Percentiles rank a stretch among this genome's conserved stretches.
Evolutionary conservation across 2,113 vertebrate species (phyloP).

Genomic region (Sclerurus mexicanus): DNA sequence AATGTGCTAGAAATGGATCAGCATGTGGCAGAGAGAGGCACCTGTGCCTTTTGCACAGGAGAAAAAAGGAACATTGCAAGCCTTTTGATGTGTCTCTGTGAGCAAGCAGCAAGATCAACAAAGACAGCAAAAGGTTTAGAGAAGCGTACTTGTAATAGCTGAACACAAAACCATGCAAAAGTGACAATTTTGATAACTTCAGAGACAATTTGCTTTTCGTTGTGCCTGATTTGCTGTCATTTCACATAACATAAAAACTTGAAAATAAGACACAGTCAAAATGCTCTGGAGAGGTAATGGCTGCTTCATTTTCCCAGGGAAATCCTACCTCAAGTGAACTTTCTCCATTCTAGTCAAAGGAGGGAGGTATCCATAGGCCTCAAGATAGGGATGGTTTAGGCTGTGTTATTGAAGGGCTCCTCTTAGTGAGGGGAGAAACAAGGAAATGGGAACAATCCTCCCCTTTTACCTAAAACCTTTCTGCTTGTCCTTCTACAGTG

Average conservation of each 20-base stretch:
- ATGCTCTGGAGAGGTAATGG: neutral
- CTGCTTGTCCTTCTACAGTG: neutral
- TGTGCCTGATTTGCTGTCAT: neutral
- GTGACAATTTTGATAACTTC: neutral
- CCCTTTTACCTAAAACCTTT: neutral
- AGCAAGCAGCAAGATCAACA: neutral
- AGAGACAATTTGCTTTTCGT: neutral
- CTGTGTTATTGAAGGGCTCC: neutral
- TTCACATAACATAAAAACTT: neutral
- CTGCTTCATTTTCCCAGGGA: neutral
- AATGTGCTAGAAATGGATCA: neutral
- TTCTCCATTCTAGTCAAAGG: neutral
- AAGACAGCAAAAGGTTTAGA: neutral
- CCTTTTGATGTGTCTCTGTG: neutral
- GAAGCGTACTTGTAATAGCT: neutral
- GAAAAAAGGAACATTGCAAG: neutral
- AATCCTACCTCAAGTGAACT: neutral
- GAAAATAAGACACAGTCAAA: neutral
- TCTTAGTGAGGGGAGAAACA: neutral
- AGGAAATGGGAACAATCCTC: neutral
- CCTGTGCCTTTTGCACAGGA: neutral
- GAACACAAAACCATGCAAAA: neutral
- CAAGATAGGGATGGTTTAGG: neutral
- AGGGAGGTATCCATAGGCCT: neutral
- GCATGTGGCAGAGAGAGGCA: neutral